These are phyloP conservation scores for Polyommatus iphigenia DNA, from an alignment of 2,888 invertebrate species.

Conservation along the genomic window DNA sequence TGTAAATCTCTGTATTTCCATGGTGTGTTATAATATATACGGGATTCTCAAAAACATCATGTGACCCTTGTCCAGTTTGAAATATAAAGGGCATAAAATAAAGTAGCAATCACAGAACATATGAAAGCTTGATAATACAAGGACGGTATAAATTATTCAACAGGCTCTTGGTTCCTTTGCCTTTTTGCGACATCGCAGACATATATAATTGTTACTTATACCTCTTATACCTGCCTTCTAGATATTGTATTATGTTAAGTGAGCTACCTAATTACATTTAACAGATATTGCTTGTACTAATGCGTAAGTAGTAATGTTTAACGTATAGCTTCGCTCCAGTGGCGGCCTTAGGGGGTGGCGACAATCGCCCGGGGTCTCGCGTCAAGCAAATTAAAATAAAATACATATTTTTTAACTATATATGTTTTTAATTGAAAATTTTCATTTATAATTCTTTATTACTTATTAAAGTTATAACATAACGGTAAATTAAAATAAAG, in stretches of 20 bases:
- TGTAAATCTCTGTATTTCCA: slow-evolving; percentile 7
- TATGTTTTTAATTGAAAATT: no score
- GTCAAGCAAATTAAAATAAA: no score
- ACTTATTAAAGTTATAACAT: no score
- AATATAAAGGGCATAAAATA: slow-evolving; percentile 29
- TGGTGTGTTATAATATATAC: slow-evolving; percentile 7
- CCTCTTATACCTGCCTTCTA: no score
- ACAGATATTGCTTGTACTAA: no score
- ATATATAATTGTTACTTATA: neutral
- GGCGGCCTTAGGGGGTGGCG: no score
- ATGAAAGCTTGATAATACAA: slow-evolving; percentile 30
- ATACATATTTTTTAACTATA: no score
- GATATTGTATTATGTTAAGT: neutral
- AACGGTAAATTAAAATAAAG: no score
- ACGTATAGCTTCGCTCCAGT: no score
- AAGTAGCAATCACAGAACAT: slow-evolving; percentile 30
- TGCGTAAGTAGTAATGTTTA: no score
- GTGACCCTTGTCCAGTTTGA: slow-evolving; percentile 27
- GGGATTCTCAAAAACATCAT: slow-evolving; percentile 20
- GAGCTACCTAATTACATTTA: neutral
- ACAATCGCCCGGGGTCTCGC: no score
- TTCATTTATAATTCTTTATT: no score
- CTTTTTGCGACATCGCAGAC: slow-evolving; percentile 16
- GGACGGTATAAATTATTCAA: slow-evolving; percentile 31
- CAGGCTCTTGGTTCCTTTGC: slow-evolving; percentile 28